Percentiles rank a stretch among this genome's conserved stretches.
Conservation (phyloP, 2,113 vertebrate species). For the Aythya baeri region DNA sequence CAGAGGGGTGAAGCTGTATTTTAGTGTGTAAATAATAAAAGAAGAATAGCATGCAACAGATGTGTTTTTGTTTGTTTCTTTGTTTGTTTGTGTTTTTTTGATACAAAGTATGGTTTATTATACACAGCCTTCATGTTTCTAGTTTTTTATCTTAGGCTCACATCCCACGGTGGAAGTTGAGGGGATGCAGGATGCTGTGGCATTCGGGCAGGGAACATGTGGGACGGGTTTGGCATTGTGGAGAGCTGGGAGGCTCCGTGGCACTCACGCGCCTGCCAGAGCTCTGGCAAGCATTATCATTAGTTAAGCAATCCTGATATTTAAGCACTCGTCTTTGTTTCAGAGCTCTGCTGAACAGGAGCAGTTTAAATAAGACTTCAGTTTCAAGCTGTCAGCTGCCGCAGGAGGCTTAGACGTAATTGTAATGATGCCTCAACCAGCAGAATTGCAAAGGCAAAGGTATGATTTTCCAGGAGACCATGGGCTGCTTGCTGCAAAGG, state of each 20-base stretch:
- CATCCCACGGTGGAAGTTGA: slow-evolving; percentile 8
- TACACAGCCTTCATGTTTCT: not conserved
- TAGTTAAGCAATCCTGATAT: not conserved
- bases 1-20: not conserved
- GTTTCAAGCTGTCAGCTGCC: not conserved
- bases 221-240: not conserved
- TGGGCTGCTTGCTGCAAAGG: not conserved
- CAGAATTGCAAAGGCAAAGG: not conserved
- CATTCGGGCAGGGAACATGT: not conserved
- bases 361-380: not conserved
- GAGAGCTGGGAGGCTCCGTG: not conserved
- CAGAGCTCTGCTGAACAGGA: not conserved
- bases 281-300: not conserved
- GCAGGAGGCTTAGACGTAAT: not conserved
- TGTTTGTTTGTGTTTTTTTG: not conserved
- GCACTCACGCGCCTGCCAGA: not conserved
- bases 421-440: not conserved
- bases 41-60: not conserved
- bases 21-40: not conserved
- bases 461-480: not conserved
- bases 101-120: not conserved
- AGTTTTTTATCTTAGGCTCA: not conserved
- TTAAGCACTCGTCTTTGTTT: not conserved
- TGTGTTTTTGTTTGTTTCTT: too few species aligned
- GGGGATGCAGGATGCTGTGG: not conserved